These are phyloP conservation scores for Chrysaora quinquecirrha DNA, from an alignment of 30 jellyfish, hydroid and myxozoan species.

Conservation along the genomic window DNA sequence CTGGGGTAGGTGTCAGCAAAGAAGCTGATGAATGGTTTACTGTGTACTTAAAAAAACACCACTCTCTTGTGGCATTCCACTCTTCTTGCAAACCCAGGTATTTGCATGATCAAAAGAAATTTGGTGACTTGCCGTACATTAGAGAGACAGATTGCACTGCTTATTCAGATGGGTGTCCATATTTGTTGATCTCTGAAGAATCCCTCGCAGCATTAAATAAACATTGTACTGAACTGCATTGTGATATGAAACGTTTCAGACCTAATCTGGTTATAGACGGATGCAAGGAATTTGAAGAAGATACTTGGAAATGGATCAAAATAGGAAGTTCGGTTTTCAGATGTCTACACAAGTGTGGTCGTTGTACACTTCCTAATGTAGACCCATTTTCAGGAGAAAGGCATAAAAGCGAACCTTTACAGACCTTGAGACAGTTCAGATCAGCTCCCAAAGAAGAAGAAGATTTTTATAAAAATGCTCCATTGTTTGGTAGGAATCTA, in stretches of 20 bases:
- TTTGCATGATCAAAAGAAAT: slow-evolving; percentile 8
- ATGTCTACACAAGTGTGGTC: slow-evolving; percentile 54
- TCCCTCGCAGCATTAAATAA: slow-evolving; percentile 43
- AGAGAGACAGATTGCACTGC: slow-evolving; percentile 40
- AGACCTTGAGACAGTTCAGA: slow-evolving; percentile 46
- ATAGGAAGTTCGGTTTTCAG: slow-evolving; percentile 49
- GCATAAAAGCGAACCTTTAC: slow-evolving; percentile 61
- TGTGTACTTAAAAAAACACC: slow-evolving; percentile 49
- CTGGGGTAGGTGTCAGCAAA: slow-evolving; percentile 50
- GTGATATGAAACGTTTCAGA: slow-evolving; percentile 57
- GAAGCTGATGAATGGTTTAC: slow-evolving; percentile 77
- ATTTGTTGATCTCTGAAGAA: slow-evolving; percentile 38
- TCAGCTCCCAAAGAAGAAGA: slow-evolving; percentile 55
- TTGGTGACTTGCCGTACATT: slow-evolving; percentile 26
- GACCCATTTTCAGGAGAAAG: slow-evolving; percentile 59
- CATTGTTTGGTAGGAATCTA: slow-evolving; percentile 50
- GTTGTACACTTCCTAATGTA: slow-evolving; percentile 57
- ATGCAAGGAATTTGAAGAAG: slow-evolving; percentile 61
- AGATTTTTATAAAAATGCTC: slow-evolving; percentile 39
- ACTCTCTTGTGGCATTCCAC: slow-evolving; percentile 25
- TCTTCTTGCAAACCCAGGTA: slow-evolving; percentile 51
- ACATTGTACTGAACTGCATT: slow-evolving; percentile 12
- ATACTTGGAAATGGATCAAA: slow-evolving; percentile 36
- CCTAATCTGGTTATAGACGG: slow-evolving; percentile 59
- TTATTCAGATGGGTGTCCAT: slow-evolving; percentile 56